A percentile compares a stretch with the other conserved stretches of the same genome.
Evolutionary conservation across 2,888 invertebrate species (phyloP).

Genomic region (Eustalomyia histrio): DNA sequence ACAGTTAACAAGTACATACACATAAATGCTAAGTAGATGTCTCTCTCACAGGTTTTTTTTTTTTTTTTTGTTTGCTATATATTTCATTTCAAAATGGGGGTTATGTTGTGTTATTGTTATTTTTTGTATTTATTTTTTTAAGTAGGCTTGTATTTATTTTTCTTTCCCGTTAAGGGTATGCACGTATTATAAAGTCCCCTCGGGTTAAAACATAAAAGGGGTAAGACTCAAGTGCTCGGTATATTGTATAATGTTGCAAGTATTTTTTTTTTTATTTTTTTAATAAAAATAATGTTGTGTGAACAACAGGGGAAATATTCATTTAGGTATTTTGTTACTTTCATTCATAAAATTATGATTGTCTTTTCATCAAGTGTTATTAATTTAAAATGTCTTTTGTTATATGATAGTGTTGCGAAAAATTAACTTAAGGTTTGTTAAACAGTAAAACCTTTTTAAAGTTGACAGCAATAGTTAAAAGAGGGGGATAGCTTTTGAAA

Average conservation of each 20-base stretch:
- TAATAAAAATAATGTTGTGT: slow-evolving; percentile 24
- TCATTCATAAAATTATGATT: slow-evolving; percentile 64
- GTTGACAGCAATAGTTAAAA: too few species aligned
- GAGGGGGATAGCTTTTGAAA: too few species aligned
- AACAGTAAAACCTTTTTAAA: too few species aligned
- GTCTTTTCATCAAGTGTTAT: slow-evolving; percentile 64
- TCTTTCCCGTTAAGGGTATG: slow-evolving; percentile 32
- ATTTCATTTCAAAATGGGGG: slow-evolving; percentile 30
- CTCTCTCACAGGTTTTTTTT: slow-evolving; percentile 13
- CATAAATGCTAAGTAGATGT: slow-evolving; percentile 41
- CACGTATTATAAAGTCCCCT: slow-evolving; percentile 51
- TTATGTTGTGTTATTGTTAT: not conserved
- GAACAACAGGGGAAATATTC: slow-evolving; percentile 45
- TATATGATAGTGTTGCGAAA: slow-evolving; percentile 52
- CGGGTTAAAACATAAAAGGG: slow-evolving; percentile 56
- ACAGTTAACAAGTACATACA: slow-evolving; percentile 63
- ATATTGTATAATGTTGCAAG: slow-evolving; percentile 41
- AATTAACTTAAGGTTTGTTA: slow-evolving; percentile 4
- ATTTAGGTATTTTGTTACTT: slow-evolving; percentile 56
- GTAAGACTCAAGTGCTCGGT: slow-evolving; percentile 36
- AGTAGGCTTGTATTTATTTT: slow-evolving; percentile 43
- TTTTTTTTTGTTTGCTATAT: not conserved
- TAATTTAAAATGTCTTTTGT: slow-evolving; percentile 54
- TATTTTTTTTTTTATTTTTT: too few species aligned
- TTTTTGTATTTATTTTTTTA: slow-evolving; percentile 43